Base-by-base conservation (phyloP, 1,140 invertebrate genomes). In the Scaptomyza hsui region DNA sequence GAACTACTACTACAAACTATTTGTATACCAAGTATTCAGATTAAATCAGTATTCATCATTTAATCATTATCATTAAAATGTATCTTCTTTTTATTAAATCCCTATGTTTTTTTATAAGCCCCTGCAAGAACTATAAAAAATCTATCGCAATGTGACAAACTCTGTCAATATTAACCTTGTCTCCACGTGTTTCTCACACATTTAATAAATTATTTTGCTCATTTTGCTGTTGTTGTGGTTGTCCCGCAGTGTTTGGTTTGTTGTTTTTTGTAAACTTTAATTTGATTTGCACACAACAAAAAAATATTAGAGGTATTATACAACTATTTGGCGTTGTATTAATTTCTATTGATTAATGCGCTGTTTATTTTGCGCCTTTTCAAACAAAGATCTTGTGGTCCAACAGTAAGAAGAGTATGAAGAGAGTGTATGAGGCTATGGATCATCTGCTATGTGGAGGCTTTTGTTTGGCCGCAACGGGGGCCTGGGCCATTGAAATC, bases 261-360 rank as follows among this genome's bases (percentile, higher is more conserved):
- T 49, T 51, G 29, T 21, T 13, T 60, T 32, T 63, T 57, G 47
- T 63, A 67, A 80, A 67, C 37, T 72, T 65, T 77, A 80, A 86
- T 85, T 85, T 86, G 81, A 85, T 86, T 85, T 81, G 81, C 72
- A 73, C 49, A 69, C 49, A 49, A 7, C 32, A 75, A 29, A 7
- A 29, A 29, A 41, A 67, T 39, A 53, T 75, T 61, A 52, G 56
- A 19, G 51, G 60, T 63, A 80, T 80, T 81, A 85, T 81, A 86
- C 80, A 86, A 85, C 80, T 86, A 81, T 86, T 85, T 86, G 72
- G 63, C 77, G 77, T 67, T 77, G 80, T 85, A 86, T 88, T 81
- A 81, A 88, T 86, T 86, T 86, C 77, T 76, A 88, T 86, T 86
- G 81, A 86, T 86, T 86, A 86, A 86, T 86, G 82, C 70, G 81